Percentiles rank a stretch among this genome's conserved stretches.
phyloP scores from a whole-genome alignment of 2,888 invertebrate genomes.

The Tanytarsus gracilentus region DNA sequence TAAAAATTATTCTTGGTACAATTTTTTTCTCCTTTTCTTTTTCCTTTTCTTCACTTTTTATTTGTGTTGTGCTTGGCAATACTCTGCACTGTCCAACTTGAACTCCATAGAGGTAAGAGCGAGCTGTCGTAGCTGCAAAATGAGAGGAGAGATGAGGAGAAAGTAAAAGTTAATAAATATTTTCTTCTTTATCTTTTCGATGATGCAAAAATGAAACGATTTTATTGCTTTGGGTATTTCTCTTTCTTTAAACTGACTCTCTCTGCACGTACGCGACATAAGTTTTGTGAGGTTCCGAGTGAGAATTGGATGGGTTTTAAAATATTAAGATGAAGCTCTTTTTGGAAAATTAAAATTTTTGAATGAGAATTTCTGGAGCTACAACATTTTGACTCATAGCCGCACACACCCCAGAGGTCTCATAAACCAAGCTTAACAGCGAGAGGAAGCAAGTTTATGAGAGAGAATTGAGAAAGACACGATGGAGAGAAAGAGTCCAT shows the following conservation, averaged over 20 bases:
- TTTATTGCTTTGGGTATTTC: too few relatives aligned
- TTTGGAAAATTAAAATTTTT: neutral
- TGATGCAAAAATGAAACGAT: neutral
- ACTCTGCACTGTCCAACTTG: slow-evolving; percentile 96
- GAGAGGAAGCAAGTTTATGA: too few relatives aligned
- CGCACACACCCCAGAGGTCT: neutral
- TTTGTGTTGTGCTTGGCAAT: slow-evolving; percentile 99
- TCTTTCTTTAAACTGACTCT: too few relatives aligned
- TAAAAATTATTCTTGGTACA: too few relatives aligned
- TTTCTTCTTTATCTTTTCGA: neutral
- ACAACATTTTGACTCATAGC: neutral
- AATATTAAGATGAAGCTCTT: neutral
- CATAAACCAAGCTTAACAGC: neutral
- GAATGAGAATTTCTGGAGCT: neutral
- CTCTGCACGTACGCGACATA: too few relatives aligned
- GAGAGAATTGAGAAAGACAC: too few relatives aligned
- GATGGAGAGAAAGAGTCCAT: too few relatives aligned
- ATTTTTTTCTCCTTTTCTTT: neutral
- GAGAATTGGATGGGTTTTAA: neutral
- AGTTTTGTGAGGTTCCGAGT: neutral
- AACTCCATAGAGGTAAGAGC: slow-evolving; percentile 95
- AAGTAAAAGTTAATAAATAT: slow-evolving; percentile 1
- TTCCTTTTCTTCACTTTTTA: slow-evolving; percentile 46
- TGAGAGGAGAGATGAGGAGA: slow-evolving; percentile 34
- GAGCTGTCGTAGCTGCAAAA: slow-evolving; percentile 78